phyloP scores from a whole-genome alignment of 1,140 invertebrate genomes.

The Macrotrachela quadricornifera region DNA sequence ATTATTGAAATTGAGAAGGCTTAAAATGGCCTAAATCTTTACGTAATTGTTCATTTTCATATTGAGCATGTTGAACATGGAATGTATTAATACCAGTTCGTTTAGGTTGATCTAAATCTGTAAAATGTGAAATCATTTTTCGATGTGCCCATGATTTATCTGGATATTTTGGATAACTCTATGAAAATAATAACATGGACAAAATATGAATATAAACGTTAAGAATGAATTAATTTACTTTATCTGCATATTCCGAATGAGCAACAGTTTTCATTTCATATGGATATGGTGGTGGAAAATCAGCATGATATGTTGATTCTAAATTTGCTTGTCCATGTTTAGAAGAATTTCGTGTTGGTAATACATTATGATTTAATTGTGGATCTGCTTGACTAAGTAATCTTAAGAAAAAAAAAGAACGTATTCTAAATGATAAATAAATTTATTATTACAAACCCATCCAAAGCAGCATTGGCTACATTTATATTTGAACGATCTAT shows the following conservation, averaged over 20 bases:
- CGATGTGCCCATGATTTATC: constrained; percentile 4
- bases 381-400: neutral
- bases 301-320: constrained; percentile 4
- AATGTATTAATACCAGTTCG: constrained; percentile 7
- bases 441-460: neutral
- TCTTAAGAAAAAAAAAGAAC: neutral
- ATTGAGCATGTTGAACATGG: constrained; percentile 4
- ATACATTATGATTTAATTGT: no score
- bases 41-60: neutral
- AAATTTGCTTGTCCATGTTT: neutral
- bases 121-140: constrained; percentile 7
- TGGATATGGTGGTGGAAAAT: neutral
- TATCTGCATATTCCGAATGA: no score
- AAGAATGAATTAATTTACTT: neutral
- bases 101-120: constrained; percentile 5
- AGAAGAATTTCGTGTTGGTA: neutral
- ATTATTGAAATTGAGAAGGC: no score
- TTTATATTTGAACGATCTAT: neutral
- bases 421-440: neutral
- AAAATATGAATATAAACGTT: neutral
- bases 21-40: no score
- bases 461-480: neutral
- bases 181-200: neutral
- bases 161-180: neutral
- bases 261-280: neutral